Conservation (phyloP, 2,888 invertebrate genomes). For the Lasioglossum zephyrum region DNA sequence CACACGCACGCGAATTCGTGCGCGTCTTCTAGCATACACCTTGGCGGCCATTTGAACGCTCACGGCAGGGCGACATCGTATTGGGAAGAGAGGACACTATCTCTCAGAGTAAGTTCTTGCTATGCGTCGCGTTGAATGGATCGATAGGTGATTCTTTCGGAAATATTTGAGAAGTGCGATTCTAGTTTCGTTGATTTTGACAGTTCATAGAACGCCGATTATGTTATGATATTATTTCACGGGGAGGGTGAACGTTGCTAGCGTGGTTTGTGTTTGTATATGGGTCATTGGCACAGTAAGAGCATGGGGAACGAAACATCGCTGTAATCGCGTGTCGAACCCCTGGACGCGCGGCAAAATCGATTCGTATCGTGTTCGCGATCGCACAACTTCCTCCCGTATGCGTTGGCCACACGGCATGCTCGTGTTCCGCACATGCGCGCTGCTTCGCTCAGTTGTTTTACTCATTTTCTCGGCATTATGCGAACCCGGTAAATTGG, state of each 20-base stretch:
- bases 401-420: slow-evolving; percentile 10
- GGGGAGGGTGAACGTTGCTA: neutral
- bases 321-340: slow-evolving; percentile 21
- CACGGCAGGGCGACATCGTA: slow-evolving; percentile 9
- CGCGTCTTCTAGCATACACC: slow-evolving; percentile 44
- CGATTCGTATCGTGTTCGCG: slow-evolving; percentile 27
- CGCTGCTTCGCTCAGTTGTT: neutral
- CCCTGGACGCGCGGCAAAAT: neutral
- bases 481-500: neutral
- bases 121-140: neutral
- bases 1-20: slow-evolving; percentile 37
- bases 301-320: neutral
- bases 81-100: neutral
- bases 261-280: neutral
- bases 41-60: slow-evolving; percentile 61
- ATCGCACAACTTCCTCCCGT: slow-evolving; percentile 42
- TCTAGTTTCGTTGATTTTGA: neutral
- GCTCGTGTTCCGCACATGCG: slow-evolving; percentile 32
- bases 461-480: slow-evolving; percentile 37
- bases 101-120: slow-evolving; percentile 41
- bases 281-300: neutral
- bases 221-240: neutral
- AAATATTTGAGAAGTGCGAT: neutral
- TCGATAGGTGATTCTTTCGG: neutral
- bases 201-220: neutral